Percentiles rank a stretch among this genome's conserved stretches.
Evolutionary conservation across 2,797 vertebrate species (phyloP).

Genomic region (Hafferia zeledoni): DNA sequence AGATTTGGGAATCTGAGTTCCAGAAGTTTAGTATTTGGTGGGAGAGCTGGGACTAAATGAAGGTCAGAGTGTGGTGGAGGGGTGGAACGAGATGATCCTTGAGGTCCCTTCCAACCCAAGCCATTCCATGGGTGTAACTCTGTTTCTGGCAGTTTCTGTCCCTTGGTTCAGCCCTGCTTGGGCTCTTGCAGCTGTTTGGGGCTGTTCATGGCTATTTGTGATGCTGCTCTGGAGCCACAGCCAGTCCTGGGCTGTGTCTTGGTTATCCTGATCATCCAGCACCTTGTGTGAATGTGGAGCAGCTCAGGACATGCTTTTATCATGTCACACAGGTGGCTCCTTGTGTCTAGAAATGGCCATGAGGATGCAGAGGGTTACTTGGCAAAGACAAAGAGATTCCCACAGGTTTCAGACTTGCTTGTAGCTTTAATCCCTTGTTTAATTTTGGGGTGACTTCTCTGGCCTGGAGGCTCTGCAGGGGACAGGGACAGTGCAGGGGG

Average conservation of each 20-base stretch:
- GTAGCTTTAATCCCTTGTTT: not conserved
- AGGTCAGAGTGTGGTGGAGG: not conserved
- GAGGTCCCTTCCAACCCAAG: not conserved
- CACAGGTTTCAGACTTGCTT: not conserved
- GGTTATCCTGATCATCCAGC: not conserved
- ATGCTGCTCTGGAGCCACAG: not conserved
- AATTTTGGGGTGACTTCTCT: not conserved
- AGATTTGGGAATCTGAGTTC: not conserved
- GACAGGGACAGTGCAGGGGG: not conserved
- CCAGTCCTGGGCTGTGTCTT: not conserved
- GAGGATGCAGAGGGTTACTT: not conserved
- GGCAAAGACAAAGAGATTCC: not conserved
- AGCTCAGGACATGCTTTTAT: not conserved
- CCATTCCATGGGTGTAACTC: not conserved
- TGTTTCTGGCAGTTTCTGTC: not conserved
- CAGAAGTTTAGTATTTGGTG: not conserved
- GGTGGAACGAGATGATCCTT: not conserved
- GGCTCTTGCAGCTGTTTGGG: not conserved
- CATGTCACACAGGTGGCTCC: not conserved
- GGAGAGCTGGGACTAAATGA: not conserved
- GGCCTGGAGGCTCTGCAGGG: not conserved
- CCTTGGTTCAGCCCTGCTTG: not conserved
- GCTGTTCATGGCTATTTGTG: not conserved
- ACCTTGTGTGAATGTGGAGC: not conserved
- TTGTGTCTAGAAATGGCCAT: not conserved